Percentiles rank a stretch among this genome's conserved stretches.
These are phyloP conservation scores for Sarcoramphus papa DNA, from an alignment of 2,797 vertebrate species.

Conservation along the genomic window DNA sequence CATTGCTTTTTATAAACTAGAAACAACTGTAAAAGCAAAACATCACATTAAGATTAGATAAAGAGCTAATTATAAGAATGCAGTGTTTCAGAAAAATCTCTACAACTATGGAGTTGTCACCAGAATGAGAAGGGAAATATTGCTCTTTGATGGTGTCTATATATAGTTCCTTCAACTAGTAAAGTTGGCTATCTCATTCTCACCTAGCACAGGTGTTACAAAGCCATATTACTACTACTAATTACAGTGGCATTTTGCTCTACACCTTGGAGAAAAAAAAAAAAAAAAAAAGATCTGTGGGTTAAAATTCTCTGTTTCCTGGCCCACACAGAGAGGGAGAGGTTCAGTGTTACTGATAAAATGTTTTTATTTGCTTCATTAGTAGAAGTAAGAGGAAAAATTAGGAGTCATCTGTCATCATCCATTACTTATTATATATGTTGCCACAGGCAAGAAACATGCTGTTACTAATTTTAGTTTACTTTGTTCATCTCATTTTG, in stretches of 20 bases:
- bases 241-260: not conserved
- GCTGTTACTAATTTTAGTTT: conserved; percentile 25
- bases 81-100: too few relatives aligned
- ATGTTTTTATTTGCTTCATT: not conserved
- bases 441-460: not conserved
- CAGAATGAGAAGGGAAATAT: too few relatives aligned
- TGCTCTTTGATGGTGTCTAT: too few relatives aligned
- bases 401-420: not conserved
- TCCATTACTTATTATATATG: not conserved
- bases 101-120: too few relatives aligned
- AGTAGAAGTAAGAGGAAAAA: not conserved
- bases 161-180: too few relatives aligned
- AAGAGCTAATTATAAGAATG: too few relatives aligned
- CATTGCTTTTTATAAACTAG: too few relatives aligned
- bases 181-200: too few relatives aligned
- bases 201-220: too few relatives aligned
- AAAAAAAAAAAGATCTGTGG: not conserved
- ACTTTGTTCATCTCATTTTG: not conserved
- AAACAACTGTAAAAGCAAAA: too few relatives aligned
- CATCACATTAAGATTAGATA: too few relatives aligned
- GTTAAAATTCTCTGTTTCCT: not conserved
- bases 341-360: not conserved
- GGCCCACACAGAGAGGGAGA: not conserved
- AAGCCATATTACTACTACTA: too few relatives aligned
- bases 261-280: not conserved